Base-by-base conservation (phyloP, 2,797 vertebrate genomes). In the Hydrolagus colliei region DNA sequence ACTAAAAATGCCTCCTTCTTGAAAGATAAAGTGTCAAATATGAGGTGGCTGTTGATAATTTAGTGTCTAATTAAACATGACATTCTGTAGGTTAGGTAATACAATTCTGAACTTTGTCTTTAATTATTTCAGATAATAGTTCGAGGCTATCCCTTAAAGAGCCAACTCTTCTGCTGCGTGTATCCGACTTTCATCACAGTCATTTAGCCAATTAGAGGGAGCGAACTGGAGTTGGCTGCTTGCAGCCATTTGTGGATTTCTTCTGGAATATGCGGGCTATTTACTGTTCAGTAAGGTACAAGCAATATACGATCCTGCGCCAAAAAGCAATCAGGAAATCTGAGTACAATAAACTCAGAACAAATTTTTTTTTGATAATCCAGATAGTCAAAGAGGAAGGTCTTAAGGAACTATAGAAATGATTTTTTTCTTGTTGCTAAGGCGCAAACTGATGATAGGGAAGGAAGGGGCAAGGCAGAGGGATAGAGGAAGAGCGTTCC, bases 101-200 rank as follows among this genome's bases (percentile, higher is more conserved):
- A 67, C 11, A 67, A 68, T 35, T 84, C 27, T 41, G 65, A 67
- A 52, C 79, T 84, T 84, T 71, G 18, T 35, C 63, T 52, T 52
- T 84, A 71, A 84, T 84, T 71, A 84, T 41, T 71, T 65, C 65
- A 11, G 14, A 8, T 68, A 82, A 82, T 32, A 68, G 63, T 68
- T 82, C 35, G 79, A 82, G 65, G 79, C 2, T 71, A 67, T 41
- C n/a, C 22, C 78, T 7, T 32, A 18, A 65, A 16, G 22, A 27
- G 61, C 52, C 18, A 20, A 62, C 68, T 18, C 27, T 68, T 4
- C 67, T 67, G 4, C 22, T 32, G 35, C 79, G 27, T 82, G 79
- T 76, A 76, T 18, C 63, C 18, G 35, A 32, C 9, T 67, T 84
- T 63, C 79, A 67, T 41, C 10, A 84, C 35, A 71, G n/a, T 35